phyloP scores from a whole-genome alignment of 2,113 vertebrate genomes.

The Melanocharis versteri region DNA sequence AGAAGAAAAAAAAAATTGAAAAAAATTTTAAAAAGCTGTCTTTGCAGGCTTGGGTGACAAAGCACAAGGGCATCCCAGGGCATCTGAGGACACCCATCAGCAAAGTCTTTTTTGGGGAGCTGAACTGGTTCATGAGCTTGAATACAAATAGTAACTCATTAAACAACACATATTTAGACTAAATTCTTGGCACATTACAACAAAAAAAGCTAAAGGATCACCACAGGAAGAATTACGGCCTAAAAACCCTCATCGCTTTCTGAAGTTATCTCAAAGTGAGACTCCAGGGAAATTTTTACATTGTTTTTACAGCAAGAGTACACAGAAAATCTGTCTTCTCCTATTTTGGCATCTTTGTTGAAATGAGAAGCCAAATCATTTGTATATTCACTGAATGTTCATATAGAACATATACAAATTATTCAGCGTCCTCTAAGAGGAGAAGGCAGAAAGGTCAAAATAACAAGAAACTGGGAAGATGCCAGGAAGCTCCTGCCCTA shows the following conservation, averaged over 20 bases:
- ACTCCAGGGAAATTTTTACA: background rate
- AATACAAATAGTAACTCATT: slow-evolving; percentile 50
- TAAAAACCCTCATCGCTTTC: slow-evolving; percentile 1
- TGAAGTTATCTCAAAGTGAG: slow-evolving; percentile 5
- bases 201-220: slow-evolving; percentile 27
- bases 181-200: slow-evolving; percentile 21
- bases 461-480: background rate
- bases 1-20: background rate
- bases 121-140: slow-evolving; percentile 36
- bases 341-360: slow-evolving; percentile 43
- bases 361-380: slow-evolving; percentile 23
- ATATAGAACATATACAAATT: slow-evolving; percentile 55
- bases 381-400: slow-evolving; percentile 19
- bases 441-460: slow-evolving; percentile 32
- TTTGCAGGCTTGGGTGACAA: slow-evolving; percentile 6
- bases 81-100: slow-evolving; percentile 22
- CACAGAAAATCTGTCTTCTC: slow-evolving; percentile 49
- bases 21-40: background rate
- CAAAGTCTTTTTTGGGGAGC: slow-evolving; percentile 30
- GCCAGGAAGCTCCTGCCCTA: background rate
- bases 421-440: background rate
- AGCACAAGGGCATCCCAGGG: background rate
- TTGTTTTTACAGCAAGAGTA: slow-evolving; percentile 39
- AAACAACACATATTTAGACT: slow-evolving; percentile 49
- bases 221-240: slow-evolving; percentile 43